Conservation (phyloP, 2,888 invertebrate species). For the Linyphia triangularis region DNA sequence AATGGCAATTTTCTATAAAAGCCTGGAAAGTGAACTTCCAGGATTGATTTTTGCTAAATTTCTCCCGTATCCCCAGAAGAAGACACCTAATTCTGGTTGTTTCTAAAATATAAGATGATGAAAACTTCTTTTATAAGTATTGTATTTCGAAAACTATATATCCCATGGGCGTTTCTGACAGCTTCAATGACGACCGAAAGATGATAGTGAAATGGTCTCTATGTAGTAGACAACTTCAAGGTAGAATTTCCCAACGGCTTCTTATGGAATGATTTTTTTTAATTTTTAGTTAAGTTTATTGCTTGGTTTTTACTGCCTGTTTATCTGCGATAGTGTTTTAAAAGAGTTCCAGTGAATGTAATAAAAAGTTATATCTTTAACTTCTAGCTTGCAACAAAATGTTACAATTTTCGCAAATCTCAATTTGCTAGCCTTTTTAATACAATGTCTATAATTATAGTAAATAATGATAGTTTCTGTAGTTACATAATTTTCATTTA, state of each 20-base stretch:
- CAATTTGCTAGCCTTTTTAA: no score
- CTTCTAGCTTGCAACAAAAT: no score
- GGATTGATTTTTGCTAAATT: no score
- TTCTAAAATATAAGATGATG: background rate
- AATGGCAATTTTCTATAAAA: no score
- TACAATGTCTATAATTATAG: no score
- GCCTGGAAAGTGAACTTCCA: no score
- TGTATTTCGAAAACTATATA: background rate
- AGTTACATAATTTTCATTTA: no score
- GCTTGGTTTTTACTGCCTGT: background rate
- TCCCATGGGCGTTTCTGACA: background rate
- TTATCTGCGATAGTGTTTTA: background rate
- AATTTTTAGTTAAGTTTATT: background rate
- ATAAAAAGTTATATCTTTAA: no score
- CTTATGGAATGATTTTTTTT: background rate
- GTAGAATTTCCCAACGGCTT: background rate
- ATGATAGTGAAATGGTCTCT: background rate
- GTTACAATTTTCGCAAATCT: no score
- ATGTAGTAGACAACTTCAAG: background rate
- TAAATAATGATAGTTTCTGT: no score
- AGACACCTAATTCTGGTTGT: background rate
- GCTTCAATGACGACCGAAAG: background rate
- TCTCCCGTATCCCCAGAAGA: background rate
- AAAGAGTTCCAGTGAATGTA: no score
- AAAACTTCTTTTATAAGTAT: background rate